Percentiles rank a stretch among this genome's conserved stretches.
These are phyloP conservation scores for Chloroclystis v-ata DNA, from an alignment of 2,888 invertebrate species.

Conservation along the genomic window DNA sequence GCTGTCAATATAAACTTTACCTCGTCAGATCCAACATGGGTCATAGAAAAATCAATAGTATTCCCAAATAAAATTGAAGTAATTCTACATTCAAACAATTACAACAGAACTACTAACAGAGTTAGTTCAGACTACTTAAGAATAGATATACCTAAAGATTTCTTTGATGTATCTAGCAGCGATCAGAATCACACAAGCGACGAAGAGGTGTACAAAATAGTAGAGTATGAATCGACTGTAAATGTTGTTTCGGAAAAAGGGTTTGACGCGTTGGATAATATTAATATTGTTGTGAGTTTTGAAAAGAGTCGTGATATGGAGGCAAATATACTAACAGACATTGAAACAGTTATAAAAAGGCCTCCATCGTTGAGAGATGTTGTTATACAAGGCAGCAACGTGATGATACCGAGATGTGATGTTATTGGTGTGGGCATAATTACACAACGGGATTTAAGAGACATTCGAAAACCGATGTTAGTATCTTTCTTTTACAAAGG, in stretches of 20 bases:
- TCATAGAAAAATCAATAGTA: constrained; percentile 52
- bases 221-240: constrained; percentile 56
- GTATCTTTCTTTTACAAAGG: constrained; percentile 28
- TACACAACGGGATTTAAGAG: constrained; percentile 47
- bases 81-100: constrained; percentile 49
- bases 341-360: constrained; percentile 36
- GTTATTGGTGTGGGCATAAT: constrained; percentile 56
- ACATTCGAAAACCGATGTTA: constrained; percentile 50
- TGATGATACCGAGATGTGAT: constrained; percentile 44
- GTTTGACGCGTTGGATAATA: constrained; percentile 34
- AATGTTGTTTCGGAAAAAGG: constrained; percentile 36
- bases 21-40: constrained; percentile 50
- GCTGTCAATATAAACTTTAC: constrained; percentile 34
- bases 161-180: constrained; percentile 46
- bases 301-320: constrained; percentile 36
- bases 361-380: constrained; percentile 42
- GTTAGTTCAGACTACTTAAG: constrained; percentile 50
- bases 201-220: constrained; percentile 60
- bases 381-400: constrained; percentile 46
- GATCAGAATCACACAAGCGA: constrained; percentile 47
- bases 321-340: constrained; percentile 30
- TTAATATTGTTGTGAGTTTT: constrained; percentile 40
- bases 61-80: constrained; percentile 54
- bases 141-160: constrained; percentile 60
- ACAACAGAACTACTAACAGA: constrained; percentile 30